phyloP scores from a whole-genome alignment of 2,888 invertebrate species.

The Thyatira batis region DNA sequence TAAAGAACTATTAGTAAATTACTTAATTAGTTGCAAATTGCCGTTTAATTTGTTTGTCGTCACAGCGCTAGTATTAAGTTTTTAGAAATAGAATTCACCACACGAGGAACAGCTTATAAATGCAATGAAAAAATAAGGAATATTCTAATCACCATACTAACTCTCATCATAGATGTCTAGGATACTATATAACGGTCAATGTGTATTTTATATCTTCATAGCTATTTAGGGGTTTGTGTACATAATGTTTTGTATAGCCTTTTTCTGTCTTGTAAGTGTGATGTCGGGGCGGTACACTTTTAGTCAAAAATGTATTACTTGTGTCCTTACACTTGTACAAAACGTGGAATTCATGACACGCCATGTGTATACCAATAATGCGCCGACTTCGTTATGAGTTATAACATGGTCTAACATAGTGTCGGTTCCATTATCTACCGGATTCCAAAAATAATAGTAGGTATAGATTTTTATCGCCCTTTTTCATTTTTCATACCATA shows the following conservation, averaged over 20 bases:
- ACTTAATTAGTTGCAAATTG: background rate
- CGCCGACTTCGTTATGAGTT: no score
- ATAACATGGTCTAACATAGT: no score
- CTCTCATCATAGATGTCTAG: background rate
- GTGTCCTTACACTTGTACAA: no score
- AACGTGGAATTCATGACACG: no score
- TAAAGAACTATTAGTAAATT: background rate
- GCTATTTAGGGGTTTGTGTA: background rate
- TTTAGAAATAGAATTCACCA: background rate
- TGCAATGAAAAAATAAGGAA: background rate
- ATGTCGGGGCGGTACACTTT: conserved; percentile 9
- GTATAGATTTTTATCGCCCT: background rate
- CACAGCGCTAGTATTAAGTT: background rate
- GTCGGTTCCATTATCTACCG: background rate
- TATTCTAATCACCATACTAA: background rate
- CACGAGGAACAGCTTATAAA: background rate
- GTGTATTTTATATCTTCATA: background rate
- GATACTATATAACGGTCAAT: background rate
- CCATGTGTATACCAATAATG: no score
- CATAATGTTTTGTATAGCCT: conserved; percentile 6
- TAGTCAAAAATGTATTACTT: no score
- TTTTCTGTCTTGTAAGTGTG: conserved; percentile 2
- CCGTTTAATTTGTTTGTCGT: background rate
- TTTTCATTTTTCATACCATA: background rate
- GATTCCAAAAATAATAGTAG: background rate